Evolutionary conservation across 2,113 vertebrate genomes (phyloP).

Genomic region (Leucoraja erinaceus): DNA sequence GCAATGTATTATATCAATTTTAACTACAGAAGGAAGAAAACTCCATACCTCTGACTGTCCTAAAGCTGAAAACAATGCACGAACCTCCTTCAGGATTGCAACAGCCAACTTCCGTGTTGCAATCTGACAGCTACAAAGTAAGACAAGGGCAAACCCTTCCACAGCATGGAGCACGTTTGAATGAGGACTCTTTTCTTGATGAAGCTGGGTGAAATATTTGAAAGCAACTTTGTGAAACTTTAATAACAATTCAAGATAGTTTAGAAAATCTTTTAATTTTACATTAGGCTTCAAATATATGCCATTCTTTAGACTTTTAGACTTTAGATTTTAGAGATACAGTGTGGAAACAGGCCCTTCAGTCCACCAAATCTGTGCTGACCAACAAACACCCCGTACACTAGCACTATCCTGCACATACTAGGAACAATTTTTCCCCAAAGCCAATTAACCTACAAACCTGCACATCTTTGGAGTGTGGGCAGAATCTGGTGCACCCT

Average conservation of each 20-base stretch:
- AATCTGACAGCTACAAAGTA: slow-evolving; percentile 91
- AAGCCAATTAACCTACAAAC: no score
- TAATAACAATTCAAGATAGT: background rate
- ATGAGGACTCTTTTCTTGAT: slow-evolving; percentile 68
- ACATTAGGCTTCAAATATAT: background rate
- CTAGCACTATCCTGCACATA: no score
- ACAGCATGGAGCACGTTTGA: slow-evolving; percentile 85
- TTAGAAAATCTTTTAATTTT: background rate
- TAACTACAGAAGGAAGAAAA: background rate
- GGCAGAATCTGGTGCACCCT: no score
- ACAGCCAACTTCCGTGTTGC: slow-evolving; percentile 91
- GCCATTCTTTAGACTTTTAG: background rate
- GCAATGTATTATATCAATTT: background rate
- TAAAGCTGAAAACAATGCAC: slow-evolving; percentile 79
- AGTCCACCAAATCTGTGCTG: no score
- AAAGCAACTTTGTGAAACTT: slow-evolving; percentile 52
- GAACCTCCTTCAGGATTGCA: slow-evolving; percentile 84
- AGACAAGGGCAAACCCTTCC: slow-evolving; percentile 80
- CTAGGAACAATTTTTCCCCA: no score
- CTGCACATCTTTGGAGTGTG: no score
- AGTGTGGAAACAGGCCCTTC: no score
- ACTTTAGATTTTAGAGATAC: no score
- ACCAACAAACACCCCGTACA: no score
- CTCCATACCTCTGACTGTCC: slow-evolving; percentile 82
- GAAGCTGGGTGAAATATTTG: slow-evolving; percentile 65